Base-by-base conservation (phyloP, 2,888 invertebrate genomes). In the Patella ulyssiponensis region DNA sequence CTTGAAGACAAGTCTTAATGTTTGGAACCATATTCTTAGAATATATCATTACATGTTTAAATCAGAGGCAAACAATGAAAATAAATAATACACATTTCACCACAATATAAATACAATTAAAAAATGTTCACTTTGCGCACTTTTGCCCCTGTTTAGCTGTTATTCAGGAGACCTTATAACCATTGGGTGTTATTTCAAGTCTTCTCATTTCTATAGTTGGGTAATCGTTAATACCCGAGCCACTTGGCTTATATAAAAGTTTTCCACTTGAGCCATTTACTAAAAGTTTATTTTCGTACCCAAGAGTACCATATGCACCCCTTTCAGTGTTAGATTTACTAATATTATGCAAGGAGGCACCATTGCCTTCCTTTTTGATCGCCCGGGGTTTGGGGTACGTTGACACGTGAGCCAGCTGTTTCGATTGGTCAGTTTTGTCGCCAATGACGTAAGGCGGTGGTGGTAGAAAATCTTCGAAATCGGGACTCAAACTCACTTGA, bases 401-500 rank as follows among this genome's bases (percentile, higher is more conserved):
- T 64, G 64, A 64, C 20, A 23, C 23, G 14, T 64, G 23, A 7
- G 64, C 64, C 20, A 64, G 11, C 23, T 64, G 64, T 64, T n/a
- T 64, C 23, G 23, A 64, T 64, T 64, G 64, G 64, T 64, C 64
- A 20, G 23, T 14, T 64, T 64, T 20, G 14, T 64, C 64, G 64
- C 20, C 64, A 64, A 64, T 23, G 23, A 20, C 20, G 23, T 64
- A 64, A 23, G 64, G 64, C 64, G 64, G 64, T 20, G 64, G 64
- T 23, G 64, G 64, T 64, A 64, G 23, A 64, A 64, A 64, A 64
- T 64, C 64, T 23, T 64, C 64, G 23, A 64, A 64, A 20, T 64
- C 64, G 23, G 64, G 64, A 64, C 64, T 64, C 23, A 64, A 20
- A 64, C 64, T 64, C 20, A 64, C 64, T 64, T 64, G 64, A 64